These are phyloP conservation scores for Rhabditoides inermis DNA, from an alignment of 2,888 invertebrate genomes.

Conservation along the genomic window DNA sequence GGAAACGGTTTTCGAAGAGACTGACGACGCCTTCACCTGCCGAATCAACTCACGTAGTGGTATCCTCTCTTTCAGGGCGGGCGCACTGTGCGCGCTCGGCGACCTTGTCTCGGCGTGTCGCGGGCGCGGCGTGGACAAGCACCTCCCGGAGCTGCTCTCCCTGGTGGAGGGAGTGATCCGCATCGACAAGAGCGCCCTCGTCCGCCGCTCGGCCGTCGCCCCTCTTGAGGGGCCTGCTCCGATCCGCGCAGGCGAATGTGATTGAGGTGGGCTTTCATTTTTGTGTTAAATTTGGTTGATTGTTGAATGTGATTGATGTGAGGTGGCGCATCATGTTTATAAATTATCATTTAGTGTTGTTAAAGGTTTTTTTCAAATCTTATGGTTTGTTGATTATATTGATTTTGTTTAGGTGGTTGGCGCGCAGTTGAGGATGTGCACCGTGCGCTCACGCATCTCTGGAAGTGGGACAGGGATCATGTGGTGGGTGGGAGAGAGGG, in stretches of 20 bases:
- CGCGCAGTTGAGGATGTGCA: slow-evolving; percentile 18
- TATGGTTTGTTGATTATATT: too few relatives aligned
- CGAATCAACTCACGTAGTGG: too few relatives aligned
- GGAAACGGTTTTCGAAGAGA: too few relatives aligned
- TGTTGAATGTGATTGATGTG: not conserved
- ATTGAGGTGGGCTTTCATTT: slow-evolving; percentile 12
- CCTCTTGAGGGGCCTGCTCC: slow-evolving; percentile 17
- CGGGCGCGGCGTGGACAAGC: slow-evolving; percentile 26
- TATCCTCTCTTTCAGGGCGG: too few relatives aligned
- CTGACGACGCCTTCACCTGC: slow-evolving; percentile 23
- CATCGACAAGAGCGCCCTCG: slow-evolving; percentile 11
- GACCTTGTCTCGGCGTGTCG: slow-evolving; percentile 27
- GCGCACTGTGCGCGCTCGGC: slow-evolving; percentile 28
- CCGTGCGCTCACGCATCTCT: slow-evolving; percentile 18
- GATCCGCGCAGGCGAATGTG: slow-evolving; percentile 10
- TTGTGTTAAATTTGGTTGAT: not conserved
- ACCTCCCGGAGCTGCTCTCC: slow-evolving; percentile 12
- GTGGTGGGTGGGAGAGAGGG: too few relatives aligned
- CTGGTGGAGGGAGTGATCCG: slow-evolving; percentile 5
- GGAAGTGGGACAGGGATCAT: slow-evolving; percentile 30
- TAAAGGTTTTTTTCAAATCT: too few relatives aligned
- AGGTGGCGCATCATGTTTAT: not conserved
- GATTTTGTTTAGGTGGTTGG: slow-evolving; percentile 22
- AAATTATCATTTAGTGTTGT: not conserved
- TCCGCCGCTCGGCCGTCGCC: slow-evolving; percentile 19